Percentiles rank a stretch among this genome's conserved stretches.
phyloP scores from a whole-genome alignment of 2,888 invertebrate species.

The Neria commutata region DNA sequence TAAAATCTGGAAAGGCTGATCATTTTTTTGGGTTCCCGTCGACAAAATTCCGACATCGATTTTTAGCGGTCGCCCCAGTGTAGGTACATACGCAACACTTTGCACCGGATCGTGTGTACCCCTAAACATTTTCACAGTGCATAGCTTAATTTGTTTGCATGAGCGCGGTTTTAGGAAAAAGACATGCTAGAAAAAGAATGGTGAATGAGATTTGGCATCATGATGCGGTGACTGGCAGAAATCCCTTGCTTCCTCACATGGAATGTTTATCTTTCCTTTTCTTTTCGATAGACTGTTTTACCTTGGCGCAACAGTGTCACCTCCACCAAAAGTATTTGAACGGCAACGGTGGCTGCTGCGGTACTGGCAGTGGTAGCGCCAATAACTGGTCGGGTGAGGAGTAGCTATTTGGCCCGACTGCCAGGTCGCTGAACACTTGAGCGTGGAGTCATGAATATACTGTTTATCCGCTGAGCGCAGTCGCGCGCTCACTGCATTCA shows the following conservation, averaged over 20 bases:
- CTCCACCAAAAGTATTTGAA: conserved; percentile 6
- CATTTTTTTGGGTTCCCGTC: no score
- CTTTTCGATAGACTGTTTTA: conserved; percentile 27
- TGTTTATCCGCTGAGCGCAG: conserved; percentile 8
- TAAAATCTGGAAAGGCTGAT: no score
- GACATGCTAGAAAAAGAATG: conserved; percentile 6
- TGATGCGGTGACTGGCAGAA: conserved; percentile 36
- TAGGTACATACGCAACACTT: no score
- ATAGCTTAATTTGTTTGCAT: no score
- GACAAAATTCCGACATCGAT: no score
- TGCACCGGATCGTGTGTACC: no score
- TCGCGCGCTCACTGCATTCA: conserved; percentile 13
- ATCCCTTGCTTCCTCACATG: conserved; percentile 27
- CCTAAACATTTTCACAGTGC: no score
- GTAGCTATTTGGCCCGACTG: background rate
- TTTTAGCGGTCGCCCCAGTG: no score
- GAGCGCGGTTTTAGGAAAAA: no score
- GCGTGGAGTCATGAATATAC: background rate
- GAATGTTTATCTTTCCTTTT: conserved; percentile 29
- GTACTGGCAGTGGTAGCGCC: conserved; percentile 16
- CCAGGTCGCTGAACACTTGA: background rate
- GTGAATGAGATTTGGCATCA: background rate
- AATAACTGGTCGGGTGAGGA: background rate
- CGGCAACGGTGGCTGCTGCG: conserved; percentile 38
- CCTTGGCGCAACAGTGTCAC: conserved; percentile 23